Base-by-base conservation (phyloP, 1,140 invertebrate genomes). In the Brachionus plicatilis region DNA sequence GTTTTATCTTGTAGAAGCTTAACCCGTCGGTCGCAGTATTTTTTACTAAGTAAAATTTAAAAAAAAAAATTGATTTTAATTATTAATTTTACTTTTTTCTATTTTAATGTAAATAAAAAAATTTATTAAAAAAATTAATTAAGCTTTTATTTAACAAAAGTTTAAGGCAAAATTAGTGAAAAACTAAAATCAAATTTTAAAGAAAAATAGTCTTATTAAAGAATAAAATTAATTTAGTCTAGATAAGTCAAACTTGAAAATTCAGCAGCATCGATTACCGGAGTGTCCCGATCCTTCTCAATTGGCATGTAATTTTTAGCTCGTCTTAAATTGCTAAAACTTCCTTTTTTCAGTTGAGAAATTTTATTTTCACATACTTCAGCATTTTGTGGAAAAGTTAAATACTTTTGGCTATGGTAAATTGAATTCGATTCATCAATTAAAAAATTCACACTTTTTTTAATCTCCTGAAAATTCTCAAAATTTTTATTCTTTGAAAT, bases 191-290 rank as follows among this genome's bases (percentile, higher is more conserved):
- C 7, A 33, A 41, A 37, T 37, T 37, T 37, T 7, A 7, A 37
- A 37, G 33, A 37, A 37, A 37, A 37, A 37, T 7, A 7, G 6
- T 37, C 6, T 37, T 37, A 37, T 37, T 29, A 29, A 1, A 29
- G 27, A 37, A 37, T 68, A 8, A n/a, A 68, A 37, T 68, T 37
- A 14, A 3, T 68, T 43, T 24, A 72, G 7, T 45, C 68, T 1
- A 43, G 43, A 72, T 17, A 43, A 4, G 4, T 41, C 33, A n/a
- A 17, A 41, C 3, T n/a, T 20, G 41, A 5, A 7, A 17, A 11
- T 41, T 65, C 50, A 82, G 27, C 29, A 20, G 53, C 79, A 47
- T 82, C 79, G 3, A 82, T 82, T 1, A 82, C 27, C 14, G 79
- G 79, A 9, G 79, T 82, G 3, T 43, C 37, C 5, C 79, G 20